Evolutionary conservation across 2,797 vertebrate genomes (phyloP).

Genomic region (Alexandromys oeconomus): DNA sequence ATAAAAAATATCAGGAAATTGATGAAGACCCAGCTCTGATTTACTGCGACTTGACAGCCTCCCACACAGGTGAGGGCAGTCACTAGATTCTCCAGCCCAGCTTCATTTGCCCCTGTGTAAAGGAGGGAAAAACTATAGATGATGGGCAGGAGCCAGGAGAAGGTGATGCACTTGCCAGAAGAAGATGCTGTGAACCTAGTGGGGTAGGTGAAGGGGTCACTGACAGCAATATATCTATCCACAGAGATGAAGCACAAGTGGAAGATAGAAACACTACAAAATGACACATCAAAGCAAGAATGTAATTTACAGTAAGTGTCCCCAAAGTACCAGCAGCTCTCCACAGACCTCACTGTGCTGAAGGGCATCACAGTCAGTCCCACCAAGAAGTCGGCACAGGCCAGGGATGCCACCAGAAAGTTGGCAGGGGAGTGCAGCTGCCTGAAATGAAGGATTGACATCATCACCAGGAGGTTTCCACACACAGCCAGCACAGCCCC

Average conservation of each 20-base stretch:
- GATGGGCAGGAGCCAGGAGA: too few species aligned
- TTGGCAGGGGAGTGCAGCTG: conserved; percentile 90
- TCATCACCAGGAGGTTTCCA: conserved; percentile 91
- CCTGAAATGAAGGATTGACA: conserved; percentile 92
- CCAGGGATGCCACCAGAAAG: conserved; percentile 90
- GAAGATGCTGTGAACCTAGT: not conserved
- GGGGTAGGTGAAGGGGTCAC: conserved; percentile 66
- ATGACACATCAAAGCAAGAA: conserved; percentile 90
- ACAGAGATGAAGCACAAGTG: conserved; percentile 91
- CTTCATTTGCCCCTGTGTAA: too few species aligned
- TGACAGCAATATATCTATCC: conserved; percentile 63
- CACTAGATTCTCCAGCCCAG: too few species aligned
- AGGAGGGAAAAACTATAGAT: too few species aligned
- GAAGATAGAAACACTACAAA: conserved; percentile 92
- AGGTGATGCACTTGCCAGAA: too few species aligned
- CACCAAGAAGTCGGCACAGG: conserved; percentile 92
- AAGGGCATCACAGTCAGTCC: conserved; percentile 92
- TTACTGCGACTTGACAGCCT: too few species aligned
- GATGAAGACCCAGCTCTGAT: not conserved
- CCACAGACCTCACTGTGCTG: conserved; percentile 91
- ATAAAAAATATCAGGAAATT: conserved; percentile 70
- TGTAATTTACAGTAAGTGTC: conserved; percentile 90
- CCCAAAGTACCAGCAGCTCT: conserved; percentile 92
- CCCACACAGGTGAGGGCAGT: too few species aligned
- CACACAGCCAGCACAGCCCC: conserved; percentile 81